phyloP scores from a whole-genome alignment of 1,140 invertebrate genomes.

The Contarinia nasturtii region DNA sequence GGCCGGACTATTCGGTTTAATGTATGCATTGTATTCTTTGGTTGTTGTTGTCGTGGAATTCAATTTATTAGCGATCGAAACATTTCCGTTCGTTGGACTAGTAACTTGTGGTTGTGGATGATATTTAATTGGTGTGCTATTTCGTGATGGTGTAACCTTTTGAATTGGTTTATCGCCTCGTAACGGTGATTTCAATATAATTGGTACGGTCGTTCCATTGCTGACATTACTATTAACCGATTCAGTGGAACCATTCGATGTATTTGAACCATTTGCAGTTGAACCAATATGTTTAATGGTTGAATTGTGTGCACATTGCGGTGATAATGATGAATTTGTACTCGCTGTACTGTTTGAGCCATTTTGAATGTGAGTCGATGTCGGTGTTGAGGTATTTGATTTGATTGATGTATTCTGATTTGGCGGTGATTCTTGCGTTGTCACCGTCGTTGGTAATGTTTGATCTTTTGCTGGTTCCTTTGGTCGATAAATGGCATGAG shows the following conservation, averaged over 20 bases:
- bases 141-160: constrained; percentile 33
- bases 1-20: constrained; percentile 50
- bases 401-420: constrained; percentile 5
- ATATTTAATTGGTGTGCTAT: constrained; percentile 16
- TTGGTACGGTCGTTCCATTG: constrained; percentile 8
- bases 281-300: constrained; percentile 30
- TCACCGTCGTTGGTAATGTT: constrained; percentile 25
- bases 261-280: constrained; percentile 10
- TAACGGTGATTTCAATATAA: constrained; percentile 13
- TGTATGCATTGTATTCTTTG: constrained; percentile 32
- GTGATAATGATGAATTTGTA: not conserved
- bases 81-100: no score
- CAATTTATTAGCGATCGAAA: no score
- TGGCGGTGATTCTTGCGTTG: constrained; percentile 18
- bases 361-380: not conserved
- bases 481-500: constrained; percentile 43
- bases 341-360: not conserved
- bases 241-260: constrained; percentile 17
- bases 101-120: not conserved
- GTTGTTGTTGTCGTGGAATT: not conserved
- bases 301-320: constrained; percentile 37
- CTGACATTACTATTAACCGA: constrained; percentile 5
- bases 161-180: constrained; percentile 32
- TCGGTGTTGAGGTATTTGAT: constrained; percentile 1
- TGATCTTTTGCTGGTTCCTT: constrained; percentile 24